phyloP scores from a whole-genome alignment of 1,140 invertebrate species.

The Lithobius niger region DNA sequence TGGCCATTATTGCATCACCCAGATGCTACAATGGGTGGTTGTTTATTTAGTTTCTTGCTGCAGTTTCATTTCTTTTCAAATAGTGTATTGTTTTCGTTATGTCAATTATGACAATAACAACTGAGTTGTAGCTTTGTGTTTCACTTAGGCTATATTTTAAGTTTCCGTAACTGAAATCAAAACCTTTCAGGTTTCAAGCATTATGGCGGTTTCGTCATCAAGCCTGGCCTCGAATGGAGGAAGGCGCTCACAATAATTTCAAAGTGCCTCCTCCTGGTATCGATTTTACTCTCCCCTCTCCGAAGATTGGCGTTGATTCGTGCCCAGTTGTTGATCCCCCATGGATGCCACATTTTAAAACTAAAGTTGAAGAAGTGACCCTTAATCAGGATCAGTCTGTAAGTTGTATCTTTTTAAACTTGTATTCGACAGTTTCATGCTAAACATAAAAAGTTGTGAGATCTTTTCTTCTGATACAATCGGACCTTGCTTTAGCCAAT shows the following conservation, averaged over 20 bases:
- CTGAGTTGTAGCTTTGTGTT: too few relatives aligned
- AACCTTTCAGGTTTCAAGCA: slow-evolving; percentile 63
- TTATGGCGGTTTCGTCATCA: slow-evolving; percentile 96
- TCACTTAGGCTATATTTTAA: too few relatives aligned
- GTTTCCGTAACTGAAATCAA: too few relatives aligned
- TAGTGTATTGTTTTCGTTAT: slow-evolving; percentile 11
- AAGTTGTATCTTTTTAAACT: slow-evolving; percentile 31
- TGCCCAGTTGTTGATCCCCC: slow-evolving; percentile 93
- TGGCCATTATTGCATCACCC: too few relatives aligned
- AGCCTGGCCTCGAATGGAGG: slow-evolving; percentile 98
- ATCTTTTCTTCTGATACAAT: too few relatives aligned
- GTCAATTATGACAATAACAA: too few relatives aligned
- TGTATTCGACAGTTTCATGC: too few relatives aligned
- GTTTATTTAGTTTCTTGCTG: too few relatives aligned
- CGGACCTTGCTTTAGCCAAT: too few relatives aligned
- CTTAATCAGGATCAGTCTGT: slow-evolving; percentile 97
- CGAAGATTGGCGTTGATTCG: slow-evolving; percentile 92
- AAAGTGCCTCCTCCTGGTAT: slow-evolving; percentile 97
- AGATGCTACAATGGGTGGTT: too few relatives aligned
- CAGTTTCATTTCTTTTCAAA: too few relatives aligned
- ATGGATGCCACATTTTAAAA: slow-evolving; percentile 95
- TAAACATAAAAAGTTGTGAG: too few relatives aligned
- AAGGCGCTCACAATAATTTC: slow-evolving; percentile 82
- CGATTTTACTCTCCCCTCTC: slow-evolving; percentile 96
- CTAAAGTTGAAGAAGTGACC: slow-evolving; percentile 97